Evolutionary conservation across 2,888 invertebrate genomes (phyloP), one percentile per base, ranked within the genome.

Genomic region (Meta bourneti): DNA sequence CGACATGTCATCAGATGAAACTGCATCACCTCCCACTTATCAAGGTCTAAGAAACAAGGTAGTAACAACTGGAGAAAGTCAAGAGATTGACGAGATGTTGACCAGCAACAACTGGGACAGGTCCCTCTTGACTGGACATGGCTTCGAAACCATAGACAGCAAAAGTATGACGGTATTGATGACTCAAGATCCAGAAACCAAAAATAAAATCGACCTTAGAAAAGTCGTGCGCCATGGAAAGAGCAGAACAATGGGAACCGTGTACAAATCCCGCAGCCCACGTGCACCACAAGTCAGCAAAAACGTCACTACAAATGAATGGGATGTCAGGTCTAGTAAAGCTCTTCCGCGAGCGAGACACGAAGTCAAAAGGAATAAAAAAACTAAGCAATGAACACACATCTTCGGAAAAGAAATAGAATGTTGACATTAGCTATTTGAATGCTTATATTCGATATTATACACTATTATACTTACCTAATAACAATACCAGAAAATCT

Each of bases 41-140:
- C 61, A 16, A 16, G 61, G 16, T 16, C 61, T 61, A 16, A 11
- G 16, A 9, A 61, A 61, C 5, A 61, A 16, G 16, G 16, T 61
- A 9, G 16, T 61, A 9, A 16, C 61, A 11, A 61, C 61, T 16
- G 61, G 71, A 7, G 49, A 69, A 8, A 9, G 70, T n/a, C 20
- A 9, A 48, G 49, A 81, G 6, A 70, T 81, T 9, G 81, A 81
- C 49, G 70, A 81, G 8, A 71, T 81, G 81, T 49, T 71, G 16
- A 19, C 48, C 8, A 49, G 70, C 48, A n/a, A 49, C n/a, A 48
- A 69, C 7, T 81, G 70, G 71, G 71, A 70, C 0, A 34, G 81
- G 48, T 81, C 81, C 6, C 48, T 69, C 48, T 48, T 69, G 16
- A 48, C 69, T 1, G 70, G 34, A 0, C 81, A 49, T 7, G 70